Conservation (phyloP, 2,888 invertebrate species). For the Lasius fuliginosus region DNA sequence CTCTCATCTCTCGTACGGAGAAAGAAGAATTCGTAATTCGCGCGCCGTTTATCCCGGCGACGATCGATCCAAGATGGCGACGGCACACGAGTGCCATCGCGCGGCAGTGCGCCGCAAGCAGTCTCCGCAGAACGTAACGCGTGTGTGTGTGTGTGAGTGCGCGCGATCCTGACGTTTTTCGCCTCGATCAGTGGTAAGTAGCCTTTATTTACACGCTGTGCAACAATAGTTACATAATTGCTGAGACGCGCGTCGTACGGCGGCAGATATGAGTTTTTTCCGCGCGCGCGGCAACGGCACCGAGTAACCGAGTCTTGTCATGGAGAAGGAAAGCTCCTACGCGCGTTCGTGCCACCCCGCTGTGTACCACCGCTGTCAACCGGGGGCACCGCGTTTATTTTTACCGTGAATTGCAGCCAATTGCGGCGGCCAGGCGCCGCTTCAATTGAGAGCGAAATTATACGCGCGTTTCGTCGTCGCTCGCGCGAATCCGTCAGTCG, state of each 20-base stretch:
- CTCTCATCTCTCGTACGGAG: not conserved
- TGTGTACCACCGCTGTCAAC: constrained; percentile 67
- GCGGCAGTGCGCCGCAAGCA: constrained; percentile 76
- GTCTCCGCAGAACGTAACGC: constrained; percentile 66
- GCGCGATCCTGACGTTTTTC: constrained; percentile 84
- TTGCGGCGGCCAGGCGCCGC: constrained; percentile 52
- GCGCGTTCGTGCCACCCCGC: constrained; percentile 77
- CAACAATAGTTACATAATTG: constrained; percentile 84
- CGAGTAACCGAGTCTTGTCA: constrained; percentile 12
- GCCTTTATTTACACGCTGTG: constrained; percentile 82
- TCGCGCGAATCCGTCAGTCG: constrained; percentile 47
- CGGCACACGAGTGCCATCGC: constrained; percentile 69
- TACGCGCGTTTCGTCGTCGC: constrained; percentile 7
- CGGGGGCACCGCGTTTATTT: constrained; percentile 72
- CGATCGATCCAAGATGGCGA: constrained; percentile 80
- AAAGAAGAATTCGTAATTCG: constrained; percentile 18
- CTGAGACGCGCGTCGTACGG: constrained; percentile 60
- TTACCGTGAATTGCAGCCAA: constrained; percentile 70
- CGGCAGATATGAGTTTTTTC: constrained; percentile 63
- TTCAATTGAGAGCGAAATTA: constrained; percentile 64
- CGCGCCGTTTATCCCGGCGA: constrained; percentile 33
- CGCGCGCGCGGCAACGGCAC: constrained; percentile 48
- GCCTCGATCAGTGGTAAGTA: constrained; percentile 84
- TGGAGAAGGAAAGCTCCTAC: constrained; percentile 74
- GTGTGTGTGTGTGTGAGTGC: constrained; percentile 77